Conservation (phyloP, 2,888 invertebrate species). For the Drosophila flavopinicola region DNA sequence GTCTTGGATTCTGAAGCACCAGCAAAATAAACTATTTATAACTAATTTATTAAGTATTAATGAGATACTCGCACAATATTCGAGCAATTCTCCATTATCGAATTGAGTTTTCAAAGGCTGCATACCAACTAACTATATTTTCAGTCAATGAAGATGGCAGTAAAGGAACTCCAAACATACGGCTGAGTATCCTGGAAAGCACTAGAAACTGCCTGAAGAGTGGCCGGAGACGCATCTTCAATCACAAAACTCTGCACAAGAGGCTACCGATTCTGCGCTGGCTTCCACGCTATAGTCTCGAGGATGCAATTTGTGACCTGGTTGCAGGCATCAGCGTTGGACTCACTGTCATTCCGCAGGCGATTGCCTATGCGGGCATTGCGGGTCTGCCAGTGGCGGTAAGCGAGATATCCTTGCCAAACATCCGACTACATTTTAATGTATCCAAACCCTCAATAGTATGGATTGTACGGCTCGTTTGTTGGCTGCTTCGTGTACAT, state of each 20-base stretch:
- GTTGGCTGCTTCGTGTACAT: constrained; percentile 95
- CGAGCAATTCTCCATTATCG: no score
- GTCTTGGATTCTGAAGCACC: no score
- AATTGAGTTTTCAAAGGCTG: no score
- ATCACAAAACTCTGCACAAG: constrained; percentile 89
- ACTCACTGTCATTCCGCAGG: constrained; percentile 96
- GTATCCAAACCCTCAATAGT: constrained; percentile 86
- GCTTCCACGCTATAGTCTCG: constrained; percentile 90
- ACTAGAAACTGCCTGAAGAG: constrained; percentile 84
- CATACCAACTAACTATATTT: constrained; percentile 33
- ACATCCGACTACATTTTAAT: not conserved
- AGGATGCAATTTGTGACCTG: constrained; percentile 92
- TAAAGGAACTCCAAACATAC: constrained; percentile 82
- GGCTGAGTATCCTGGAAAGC: constrained; percentile 72
- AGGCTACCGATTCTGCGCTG: constrained; percentile 90
- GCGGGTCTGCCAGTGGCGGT: constrained; percentile 91
- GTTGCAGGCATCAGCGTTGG: constrained; percentile 97
- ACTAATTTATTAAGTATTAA: no score
- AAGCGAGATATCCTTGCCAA: constrained; percentile 44
- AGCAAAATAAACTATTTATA: no score
- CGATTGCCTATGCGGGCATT: constrained; percentile 91
- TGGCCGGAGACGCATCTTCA: constrained; percentile 85
- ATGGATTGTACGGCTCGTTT: constrained; percentile 97
- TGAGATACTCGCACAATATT: no score
- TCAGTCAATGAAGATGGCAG: constrained; percentile 85